phyloP scores from a whole-genome alignment of 1,140 invertebrate genomes.

The Drosophila ercepeae region DNA sequence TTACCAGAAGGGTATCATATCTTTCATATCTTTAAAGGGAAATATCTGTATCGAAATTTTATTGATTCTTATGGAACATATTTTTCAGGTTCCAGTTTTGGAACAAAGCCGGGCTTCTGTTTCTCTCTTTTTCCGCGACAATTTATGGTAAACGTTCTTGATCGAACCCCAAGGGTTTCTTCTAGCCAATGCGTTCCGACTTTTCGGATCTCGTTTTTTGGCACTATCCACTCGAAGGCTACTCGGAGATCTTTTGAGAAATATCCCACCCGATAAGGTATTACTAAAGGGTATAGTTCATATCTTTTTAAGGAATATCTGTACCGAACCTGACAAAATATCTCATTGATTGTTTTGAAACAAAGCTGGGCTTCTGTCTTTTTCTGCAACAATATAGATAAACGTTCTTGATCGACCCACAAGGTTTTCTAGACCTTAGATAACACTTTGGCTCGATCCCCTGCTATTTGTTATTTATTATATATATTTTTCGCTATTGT shows the following conservation, averaged over 20 bases:
- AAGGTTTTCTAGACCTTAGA: constrained; percentile 63
- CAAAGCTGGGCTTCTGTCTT: not conserved
- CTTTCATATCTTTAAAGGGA: not conserved
- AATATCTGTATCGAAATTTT: not conserved
- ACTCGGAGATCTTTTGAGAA: not conserved
- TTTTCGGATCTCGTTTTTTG: too few relatives aligned
- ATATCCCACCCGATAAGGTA: too few relatives aligned
- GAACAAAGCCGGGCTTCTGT: not conserved
- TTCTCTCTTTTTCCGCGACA: not conserved
- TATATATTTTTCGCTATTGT: constrained; percentile 55
- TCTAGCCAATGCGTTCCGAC: too few relatives aligned
- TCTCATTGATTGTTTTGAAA: not conserved
- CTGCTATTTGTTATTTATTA: constrained; percentile 62
- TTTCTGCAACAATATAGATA: not conserved
- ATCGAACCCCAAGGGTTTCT: constrained; percentile 47
- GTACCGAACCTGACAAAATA: not conserved
- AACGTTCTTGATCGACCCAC: constrained; percentile 3
- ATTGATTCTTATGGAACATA: too few relatives aligned
- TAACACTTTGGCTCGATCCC: constrained; percentile 18
- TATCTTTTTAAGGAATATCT: not conserved
- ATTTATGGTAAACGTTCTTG: too few relatives aligned
- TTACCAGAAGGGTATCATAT: not conserved
- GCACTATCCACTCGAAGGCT: too few relatives aligned
- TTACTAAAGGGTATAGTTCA: not conserved
- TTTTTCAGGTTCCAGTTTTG: too few relatives aligned